Conservation (phyloP, 2,113 vertebrate species). For the Epinephelus cyanopodus region DNA sequence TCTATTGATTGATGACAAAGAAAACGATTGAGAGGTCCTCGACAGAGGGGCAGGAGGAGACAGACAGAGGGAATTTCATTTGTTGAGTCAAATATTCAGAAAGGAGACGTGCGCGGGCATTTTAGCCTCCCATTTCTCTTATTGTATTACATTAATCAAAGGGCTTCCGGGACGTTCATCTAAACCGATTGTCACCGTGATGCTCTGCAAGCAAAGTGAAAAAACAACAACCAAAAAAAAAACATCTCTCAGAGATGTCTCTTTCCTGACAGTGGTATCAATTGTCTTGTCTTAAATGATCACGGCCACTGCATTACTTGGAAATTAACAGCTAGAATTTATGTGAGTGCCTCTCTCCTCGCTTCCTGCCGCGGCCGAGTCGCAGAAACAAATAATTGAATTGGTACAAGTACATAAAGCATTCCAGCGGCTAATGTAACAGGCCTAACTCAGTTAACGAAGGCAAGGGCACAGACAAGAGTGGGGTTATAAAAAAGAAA, state of each 20-base stretch:
- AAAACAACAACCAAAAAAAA: conserved; percentile 8
- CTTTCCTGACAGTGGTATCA: conserved; percentile 88
- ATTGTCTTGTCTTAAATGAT: conserved; percentile 89
- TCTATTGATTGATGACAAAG: conserved; percentile 96
- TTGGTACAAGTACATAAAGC: conserved; percentile 90
- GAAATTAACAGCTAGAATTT: conserved; percentile 92
- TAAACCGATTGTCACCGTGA: conserved; percentile 86
- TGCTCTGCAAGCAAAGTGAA: conserved; percentile 78
- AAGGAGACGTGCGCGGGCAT: conserved; percentile 90
- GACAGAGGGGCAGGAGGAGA: conserved; percentile 57
- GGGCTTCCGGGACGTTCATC: conserved; percentile 89
- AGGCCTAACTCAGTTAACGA: conserved; percentile 86
- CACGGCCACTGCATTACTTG: conserved; percentile 89
- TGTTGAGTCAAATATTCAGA: conserved; percentile 93
- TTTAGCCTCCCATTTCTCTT: conserved; percentile 91
- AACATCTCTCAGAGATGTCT: conserved; percentile 85
- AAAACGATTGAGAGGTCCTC: conserved; percentile 92
- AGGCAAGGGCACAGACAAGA: conserved; percentile 76
- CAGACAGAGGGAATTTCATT: conserved; percentile 80
- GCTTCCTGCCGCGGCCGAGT: conserved; percentile 78
- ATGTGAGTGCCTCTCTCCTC: conserved; percentile 82
- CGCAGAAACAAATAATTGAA: conserved; percentile 91
- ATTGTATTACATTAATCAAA: conserved; percentile 94
- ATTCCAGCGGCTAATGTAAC: conserved; percentile 88
- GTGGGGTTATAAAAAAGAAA: conserved; percentile 75